Evolutionary conservation across 2,113 vertebrate genomes (phyloP).

Genomic region (Marmota flaviventris): DNA sequence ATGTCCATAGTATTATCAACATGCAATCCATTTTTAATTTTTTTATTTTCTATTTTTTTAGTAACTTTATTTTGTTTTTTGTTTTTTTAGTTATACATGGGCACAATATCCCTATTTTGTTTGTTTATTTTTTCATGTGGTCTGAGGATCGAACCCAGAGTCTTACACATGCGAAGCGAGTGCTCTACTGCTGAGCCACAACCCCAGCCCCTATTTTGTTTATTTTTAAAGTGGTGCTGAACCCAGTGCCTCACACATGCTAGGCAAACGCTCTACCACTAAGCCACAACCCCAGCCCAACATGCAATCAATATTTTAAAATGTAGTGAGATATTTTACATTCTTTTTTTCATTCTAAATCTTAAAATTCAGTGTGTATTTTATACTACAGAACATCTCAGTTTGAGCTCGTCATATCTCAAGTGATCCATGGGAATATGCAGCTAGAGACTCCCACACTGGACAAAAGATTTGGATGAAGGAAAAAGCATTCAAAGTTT

Average conservation of each 20-base stretch:
- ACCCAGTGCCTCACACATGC: no score
- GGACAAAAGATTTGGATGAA: background rate
- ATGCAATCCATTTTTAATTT: background rate
- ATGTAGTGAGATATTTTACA: background rate
- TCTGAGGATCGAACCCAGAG: no score
- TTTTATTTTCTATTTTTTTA: background rate
- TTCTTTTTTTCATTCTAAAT: constrained; percentile 31
- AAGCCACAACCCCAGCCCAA: background rate
- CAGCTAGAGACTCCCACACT: background rate
- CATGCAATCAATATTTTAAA: background rate
- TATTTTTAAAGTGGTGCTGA: no score
- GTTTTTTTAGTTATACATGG: no score
- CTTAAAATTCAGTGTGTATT: background rate
- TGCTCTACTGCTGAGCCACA: no score
- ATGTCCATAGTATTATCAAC: constrained; percentile 1
- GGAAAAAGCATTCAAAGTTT: background rate
- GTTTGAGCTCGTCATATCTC: background rate
- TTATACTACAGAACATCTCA: background rate
- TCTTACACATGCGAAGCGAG: no score
- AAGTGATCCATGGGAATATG: background rate
- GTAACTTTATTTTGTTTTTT: no score
- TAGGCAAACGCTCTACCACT: no score
- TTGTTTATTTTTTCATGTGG: no score
- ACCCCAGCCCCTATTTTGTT: no score
- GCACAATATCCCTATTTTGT: no score